Percentiles rank a stretch among this genome's conserved stretches.
phyloP scores from a whole-genome alignment of 2,113 vertebrate genomes.

The Accipiter virgatus region DNA sequence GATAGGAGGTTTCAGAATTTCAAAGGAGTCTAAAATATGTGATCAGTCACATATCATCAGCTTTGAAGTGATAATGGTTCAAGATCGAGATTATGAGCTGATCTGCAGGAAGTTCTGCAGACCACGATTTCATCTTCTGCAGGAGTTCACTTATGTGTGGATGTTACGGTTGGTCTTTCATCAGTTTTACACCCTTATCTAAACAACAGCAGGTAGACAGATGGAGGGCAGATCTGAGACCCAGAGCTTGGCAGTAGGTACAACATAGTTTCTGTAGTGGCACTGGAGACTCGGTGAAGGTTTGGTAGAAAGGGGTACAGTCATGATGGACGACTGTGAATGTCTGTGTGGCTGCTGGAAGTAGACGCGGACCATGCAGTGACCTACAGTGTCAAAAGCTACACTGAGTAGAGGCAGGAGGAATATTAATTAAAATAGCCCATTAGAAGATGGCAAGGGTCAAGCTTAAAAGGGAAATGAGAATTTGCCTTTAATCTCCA shows the following conservation, averaged over 20 bases:
- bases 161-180: not conserved
- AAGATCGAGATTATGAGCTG: not conserved
- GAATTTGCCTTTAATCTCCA: not conserved
- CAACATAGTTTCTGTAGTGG: not conserved
- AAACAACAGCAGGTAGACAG: not conserved
- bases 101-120: not conserved
- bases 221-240: too few relatives aligned
- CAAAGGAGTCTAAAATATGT: not conserved
- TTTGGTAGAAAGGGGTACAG: not conserved
- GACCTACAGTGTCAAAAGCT: not conserved
- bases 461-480: not conserved
- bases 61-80: not conserved
- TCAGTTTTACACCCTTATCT: not conserved
- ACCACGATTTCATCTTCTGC: not conserved
- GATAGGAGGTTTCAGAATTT: not conserved
- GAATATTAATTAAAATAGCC: not conserved
- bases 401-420: not conserved
- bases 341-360: not conserved
- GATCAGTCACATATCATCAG: not conserved
- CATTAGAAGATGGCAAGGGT: not conserved
- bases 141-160: not conserved
- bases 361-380: not conserved
- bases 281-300: not conserved
- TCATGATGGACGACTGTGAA: not conserved
- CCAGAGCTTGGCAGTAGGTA: not conserved